Conservation (phyloP, 2,113 vertebrate species). For the Urocolius indicus region DNA sequence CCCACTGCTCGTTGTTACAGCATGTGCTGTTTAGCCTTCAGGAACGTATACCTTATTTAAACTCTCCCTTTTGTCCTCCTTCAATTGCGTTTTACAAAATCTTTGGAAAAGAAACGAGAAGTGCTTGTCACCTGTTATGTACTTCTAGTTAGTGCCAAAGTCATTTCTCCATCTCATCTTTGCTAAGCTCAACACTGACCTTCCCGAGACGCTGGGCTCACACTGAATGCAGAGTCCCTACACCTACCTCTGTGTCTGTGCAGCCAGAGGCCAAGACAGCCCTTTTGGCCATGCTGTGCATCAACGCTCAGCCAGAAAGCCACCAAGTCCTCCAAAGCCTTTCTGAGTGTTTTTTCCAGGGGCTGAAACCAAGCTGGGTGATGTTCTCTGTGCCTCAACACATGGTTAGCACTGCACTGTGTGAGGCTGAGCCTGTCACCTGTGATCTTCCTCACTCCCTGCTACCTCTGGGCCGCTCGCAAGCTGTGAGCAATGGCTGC, state of each 20-base stretch:
- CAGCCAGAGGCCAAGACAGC: neutral
- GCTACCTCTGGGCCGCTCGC: neutral
- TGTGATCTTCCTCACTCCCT: neutral
- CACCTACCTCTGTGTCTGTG: neutral
- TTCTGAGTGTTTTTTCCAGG: neutral
- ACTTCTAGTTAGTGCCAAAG: neutral
- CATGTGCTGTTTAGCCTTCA: neutral
- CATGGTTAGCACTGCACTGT: accelerated
- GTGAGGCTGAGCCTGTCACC: accelerated
- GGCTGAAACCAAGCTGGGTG: accelerated
- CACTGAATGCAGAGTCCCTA: neutral
- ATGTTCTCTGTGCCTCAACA: neutral
- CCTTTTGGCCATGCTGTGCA: neutral
- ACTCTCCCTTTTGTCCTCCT: neutral
- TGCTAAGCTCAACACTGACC: neutral
- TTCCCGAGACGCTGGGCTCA: neutral
- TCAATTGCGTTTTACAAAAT: neutral
- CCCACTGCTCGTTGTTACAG: neutral
- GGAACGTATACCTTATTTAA: neutral
- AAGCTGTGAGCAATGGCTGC: neutral
- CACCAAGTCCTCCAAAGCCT: neutral
- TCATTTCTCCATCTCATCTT: neutral
- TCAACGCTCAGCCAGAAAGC: neutral
- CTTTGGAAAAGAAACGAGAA: neutral
- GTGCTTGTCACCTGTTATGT: neutral